These are phyloP conservation scores for Petrolisthes cinctipes DNA, from an alignment of 2,888 invertebrate species.

Conservation along the genomic window DNA sequence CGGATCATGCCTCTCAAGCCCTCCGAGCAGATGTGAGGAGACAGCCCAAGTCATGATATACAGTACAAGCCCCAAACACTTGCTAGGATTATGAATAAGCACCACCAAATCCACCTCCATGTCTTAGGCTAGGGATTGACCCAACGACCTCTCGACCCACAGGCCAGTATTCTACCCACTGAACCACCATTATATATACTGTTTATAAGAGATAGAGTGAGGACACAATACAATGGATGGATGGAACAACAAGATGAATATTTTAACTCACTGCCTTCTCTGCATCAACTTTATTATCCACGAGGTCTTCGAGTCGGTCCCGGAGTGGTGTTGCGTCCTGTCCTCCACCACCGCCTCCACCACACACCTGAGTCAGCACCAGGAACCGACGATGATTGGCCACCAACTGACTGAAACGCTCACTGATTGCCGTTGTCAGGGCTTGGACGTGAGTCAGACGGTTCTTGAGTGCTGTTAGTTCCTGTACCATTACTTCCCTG, in stretches of 20 bases:
- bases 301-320: slow-evolving; percentile 61
- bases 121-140: too few relatives aligned
- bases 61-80: too few relatives aligned
- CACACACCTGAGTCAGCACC: slow-evolving; percentile 60
- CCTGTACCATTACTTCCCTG: slow-evolving; percentile 57
- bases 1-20: too few relatives aligned
- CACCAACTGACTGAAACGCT: slow-evolving; percentile 63
- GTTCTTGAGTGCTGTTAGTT: slow-evolving; percentile 38
- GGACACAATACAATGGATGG: background rate
- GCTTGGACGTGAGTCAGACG: slow-evolving; percentile 47
- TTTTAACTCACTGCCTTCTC: slow-evolving; percentile 59
- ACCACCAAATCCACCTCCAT: too few relatives aligned
- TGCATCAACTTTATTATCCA: slow-evolving; percentile 62
- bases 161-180: too few relatives aligned
- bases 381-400: slow-evolving; percentile 63
- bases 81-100: too few relatives aligned
- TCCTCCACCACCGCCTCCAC: slow-evolving; percentile 45
- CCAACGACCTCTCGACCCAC: too few relatives aligned
- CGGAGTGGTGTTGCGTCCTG: slow-evolving; percentile 46
- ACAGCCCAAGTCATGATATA: too few relatives aligned
- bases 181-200: background rate
- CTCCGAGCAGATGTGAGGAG: too few relatives aligned
- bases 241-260: background rate
- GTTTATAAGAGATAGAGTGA: background rate
- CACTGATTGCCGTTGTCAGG: slow-evolving; percentile 56